phyloP scores from a whole-genome alignment of 2,113 vertebrate genomes.

The Butastur rufipennis region DNA sequence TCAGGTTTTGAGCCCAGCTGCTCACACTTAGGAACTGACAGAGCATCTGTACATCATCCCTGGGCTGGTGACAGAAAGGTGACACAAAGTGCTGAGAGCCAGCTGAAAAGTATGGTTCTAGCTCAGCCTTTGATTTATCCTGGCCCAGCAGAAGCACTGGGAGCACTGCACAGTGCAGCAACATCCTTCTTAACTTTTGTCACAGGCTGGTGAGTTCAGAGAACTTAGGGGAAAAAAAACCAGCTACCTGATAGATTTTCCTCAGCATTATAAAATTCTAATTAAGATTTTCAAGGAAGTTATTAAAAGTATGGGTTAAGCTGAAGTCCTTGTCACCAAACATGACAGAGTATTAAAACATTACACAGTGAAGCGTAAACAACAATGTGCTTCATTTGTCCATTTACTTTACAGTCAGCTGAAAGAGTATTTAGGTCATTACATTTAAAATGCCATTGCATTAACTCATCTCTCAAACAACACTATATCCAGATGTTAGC shows the following conservation, averaged over 20 bases:
- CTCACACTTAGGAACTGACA: neutral
- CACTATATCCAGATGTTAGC: neutral
- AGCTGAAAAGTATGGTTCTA: neutral
- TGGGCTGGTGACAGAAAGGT: neutral
- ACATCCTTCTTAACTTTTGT: neutral
- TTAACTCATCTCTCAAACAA: conserved; percentile 45
- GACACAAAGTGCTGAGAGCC: neutral
- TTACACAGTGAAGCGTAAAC: conserved; percentile 51
- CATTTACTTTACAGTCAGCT: conserved; percentile 27
- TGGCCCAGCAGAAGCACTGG: neutral
- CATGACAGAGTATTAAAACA: conserved; percentile 32
- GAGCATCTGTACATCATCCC: fast-evolving
- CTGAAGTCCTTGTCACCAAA: conserved; percentile 23
- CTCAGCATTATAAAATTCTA: neutral
- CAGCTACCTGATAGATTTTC: neutral
- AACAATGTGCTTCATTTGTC: conserved; percentile 19
- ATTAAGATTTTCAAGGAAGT: conserved; percentile 14
- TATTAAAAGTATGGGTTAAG: neutral
- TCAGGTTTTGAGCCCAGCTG: neutral
- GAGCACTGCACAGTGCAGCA: neutral
- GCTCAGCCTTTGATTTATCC: neutral
- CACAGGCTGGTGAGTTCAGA: neutral
- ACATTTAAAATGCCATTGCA: conserved; percentile 17
- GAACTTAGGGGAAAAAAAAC: fast-evolving
- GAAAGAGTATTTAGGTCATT: conserved; percentile 46